A percentile compares a stretch with the other conserved stretches of the same genome.
phyloP scores from a whole-genome alignment of 2,113 vertebrate species.

The Poeciliopsis prolifica region DNA sequence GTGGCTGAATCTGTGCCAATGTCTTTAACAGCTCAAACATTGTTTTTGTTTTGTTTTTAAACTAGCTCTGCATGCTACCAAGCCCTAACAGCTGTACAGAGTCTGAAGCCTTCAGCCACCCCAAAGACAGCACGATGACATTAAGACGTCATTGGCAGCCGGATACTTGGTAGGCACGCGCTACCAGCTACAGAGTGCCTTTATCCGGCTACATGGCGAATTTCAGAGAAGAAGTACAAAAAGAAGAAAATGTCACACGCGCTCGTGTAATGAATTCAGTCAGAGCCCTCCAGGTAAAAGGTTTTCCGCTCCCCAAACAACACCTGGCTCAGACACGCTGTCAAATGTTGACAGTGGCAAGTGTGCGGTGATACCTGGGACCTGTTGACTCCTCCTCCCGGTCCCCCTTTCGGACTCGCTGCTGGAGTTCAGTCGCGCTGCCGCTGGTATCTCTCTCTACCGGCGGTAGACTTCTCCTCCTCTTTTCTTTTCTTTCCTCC shows the following conservation, averaged over 20 bases:
- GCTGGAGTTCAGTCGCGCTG: constrained; percentile 64
- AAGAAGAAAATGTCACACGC: constrained; percentile 20
- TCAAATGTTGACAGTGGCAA: constrained; percentile 65
- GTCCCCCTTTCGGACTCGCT: constrained; percentile 38
- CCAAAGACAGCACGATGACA: background rate
- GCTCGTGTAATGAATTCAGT: constrained; percentile 17
- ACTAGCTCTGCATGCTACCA: constrained; percentile 27
- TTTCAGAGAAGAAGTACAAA: background rate
- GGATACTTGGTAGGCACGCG: background rate
- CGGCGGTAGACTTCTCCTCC: constrained; percentile 26
- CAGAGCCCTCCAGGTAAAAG: constrained; percentile 28
- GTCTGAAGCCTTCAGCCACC: background rate
- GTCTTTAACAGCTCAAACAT: background rate
- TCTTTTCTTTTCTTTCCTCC: background rate
- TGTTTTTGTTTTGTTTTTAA: background rate
- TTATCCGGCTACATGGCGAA: background rate
- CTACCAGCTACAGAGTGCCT: constrained; percentile 29
- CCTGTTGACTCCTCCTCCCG: constrained; percentile 85
- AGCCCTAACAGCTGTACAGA: background rate
- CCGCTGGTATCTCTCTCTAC: constrained; percentile 47
- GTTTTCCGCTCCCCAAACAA: background rate
- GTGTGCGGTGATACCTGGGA: constrained; percentile 77
- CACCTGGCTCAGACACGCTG: constrained; percentile 30
- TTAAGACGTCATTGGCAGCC: background rate
- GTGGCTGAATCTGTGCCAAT: background rate